Percentiles rank a stretch among this genome's conserved stretches.
These are phyloP conservation scores for Mola mola DNA, from an alignment of 2,113 vertebrate species.

Conservation along the genomic window DNA sequence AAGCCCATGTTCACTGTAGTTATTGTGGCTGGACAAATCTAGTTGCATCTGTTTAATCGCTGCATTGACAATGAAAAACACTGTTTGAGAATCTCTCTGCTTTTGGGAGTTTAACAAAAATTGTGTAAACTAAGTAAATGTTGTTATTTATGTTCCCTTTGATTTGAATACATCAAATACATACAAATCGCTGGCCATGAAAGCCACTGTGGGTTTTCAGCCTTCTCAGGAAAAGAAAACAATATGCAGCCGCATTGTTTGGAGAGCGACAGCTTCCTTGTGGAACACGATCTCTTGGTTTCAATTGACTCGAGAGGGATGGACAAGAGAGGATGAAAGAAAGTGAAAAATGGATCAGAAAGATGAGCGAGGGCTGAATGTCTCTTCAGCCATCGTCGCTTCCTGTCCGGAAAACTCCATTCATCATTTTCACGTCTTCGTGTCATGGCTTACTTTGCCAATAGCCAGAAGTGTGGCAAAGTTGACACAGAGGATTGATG, in stretches of 20 bases:
- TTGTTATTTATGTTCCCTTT: too few species aligned
- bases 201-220: constrained; percentile 3
- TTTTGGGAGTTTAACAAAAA: too few species aligned
- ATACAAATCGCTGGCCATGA: too few species aligned
- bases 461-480: constrained; percentile 76
- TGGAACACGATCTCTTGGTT: constrained; percentile 36
- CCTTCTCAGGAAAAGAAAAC: constrained; percentile 19
- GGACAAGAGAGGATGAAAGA: constrained; percentile 53
- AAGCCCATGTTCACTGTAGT: constrained; percentile 35
- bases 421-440: constrained; percentile 81
- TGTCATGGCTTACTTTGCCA: constrained; percentile 79
- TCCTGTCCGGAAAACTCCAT: constrained; percentile 82
- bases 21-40: constrained; percentile 19
- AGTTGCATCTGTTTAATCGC: too few species aligned
- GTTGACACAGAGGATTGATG: constrained; percentile 82
- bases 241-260: constrained; percentile 24
- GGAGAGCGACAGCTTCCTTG: constrained; percentile 18
- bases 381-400: constrained; percentile 69
- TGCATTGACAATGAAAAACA: too few species aligned
- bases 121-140: too few species aligned
- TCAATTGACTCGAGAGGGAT: constrained; percentile 35
- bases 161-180: too few species aligned
- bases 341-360: constrained; percentile 72
- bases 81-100: too few species aligned
- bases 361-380: constrained; percentile 75